Percentiles rank a stretch among this genome's conserved stretches.
Evolutionary conservation across 2,888 invertebrate species (phyloP).

Genomic region (Aleiodes leptofemur): DNA sequence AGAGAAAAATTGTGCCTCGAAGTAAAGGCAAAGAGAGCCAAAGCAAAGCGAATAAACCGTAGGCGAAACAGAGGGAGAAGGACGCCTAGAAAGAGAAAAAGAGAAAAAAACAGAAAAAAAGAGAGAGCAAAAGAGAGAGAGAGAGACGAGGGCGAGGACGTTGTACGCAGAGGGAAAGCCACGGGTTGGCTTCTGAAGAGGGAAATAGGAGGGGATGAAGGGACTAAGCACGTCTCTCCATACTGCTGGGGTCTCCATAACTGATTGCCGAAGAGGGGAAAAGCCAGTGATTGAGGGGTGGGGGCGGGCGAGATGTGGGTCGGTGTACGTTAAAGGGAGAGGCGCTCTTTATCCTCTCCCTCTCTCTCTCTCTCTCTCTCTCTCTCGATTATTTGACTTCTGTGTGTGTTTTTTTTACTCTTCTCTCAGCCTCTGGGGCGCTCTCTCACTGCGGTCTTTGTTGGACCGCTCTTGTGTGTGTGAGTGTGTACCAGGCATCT

Average conservation of each 20-base stretch:
- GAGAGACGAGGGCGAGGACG: slow-evolving; percentile 38
- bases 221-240: slow-evolving; percentile 8
- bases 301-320: slow-evolving; percentile 58
- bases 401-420: not conserved
- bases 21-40: not conserved
- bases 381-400: slow-evolving; percentile 59
- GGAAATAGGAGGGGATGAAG: slow-evolving; percentile 30
- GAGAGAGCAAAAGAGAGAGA: slow-evolving; percentile 31
- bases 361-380: not conserved
- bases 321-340: slow-evolving; percentile 62
- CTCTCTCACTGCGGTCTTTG: slow-evolving; percentile 57
- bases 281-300: slow-evolving; percentile 8
- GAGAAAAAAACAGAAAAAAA: slow-evolving; percentile 19
- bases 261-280: slow-evolving; percentile 20
- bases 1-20: slow-evolving; percentile 30
- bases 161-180: slow-evolving; percentile 37
- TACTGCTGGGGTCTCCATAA: slow-evolving; percentile 3
- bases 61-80: slow-evolving; percentile 52
- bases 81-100: slow-evolving; percentile 30
- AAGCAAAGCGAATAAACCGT: slow-evolving; percentile 24
- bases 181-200: slow-evolving; percentile 31
- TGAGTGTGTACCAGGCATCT: not conserved
- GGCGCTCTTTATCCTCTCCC: slow-evolving; percentile 26
- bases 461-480: slow-evolving; percentile 56
- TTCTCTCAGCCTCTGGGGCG: slow-evolving; percentile 19